These are phyloP conservation scores for Erebia palarica DNA, from an alignment of 2,888 invertebrate genomes.

Conservation along the genomic window DNA sequence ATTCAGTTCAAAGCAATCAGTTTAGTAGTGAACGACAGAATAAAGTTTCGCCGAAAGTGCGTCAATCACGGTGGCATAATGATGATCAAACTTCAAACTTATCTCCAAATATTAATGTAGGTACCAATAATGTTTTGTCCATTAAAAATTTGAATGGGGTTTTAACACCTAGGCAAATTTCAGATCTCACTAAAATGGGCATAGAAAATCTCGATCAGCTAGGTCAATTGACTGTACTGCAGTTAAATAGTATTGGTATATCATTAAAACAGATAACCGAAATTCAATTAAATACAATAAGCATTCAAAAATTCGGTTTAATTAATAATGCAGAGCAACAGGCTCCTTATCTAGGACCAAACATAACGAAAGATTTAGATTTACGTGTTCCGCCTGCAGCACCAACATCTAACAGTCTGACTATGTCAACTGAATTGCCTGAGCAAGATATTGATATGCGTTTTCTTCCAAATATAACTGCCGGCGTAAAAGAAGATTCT, in stretches of 20 bases:
- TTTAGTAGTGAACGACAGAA: conserved; percentile 65
- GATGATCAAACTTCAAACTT: conserved; percentile 60
- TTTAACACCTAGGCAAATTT: conserved; percentile 81
- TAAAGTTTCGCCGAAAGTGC: conserved; percentile 72
- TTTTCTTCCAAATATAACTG: conserved; percentile 60
- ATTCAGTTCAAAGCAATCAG: conserved; percentile 57
- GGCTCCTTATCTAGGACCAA: conserved; percentile 52
- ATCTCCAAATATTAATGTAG: conserved; percentile 58
- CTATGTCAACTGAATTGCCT: conserved; percentile 60
- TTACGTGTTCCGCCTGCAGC: conserved; percentile 70
- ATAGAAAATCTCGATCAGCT: conserved; percentile 84
- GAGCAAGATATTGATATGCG: conserved; percentile 79
- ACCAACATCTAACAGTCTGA: conserved; percentile 53
- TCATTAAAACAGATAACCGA: conserved; percentile 83
- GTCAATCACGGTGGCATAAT: conserved; percentile 79
- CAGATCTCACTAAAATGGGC: conserved; percentile 83
- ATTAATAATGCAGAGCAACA: conserved; percentile 63
- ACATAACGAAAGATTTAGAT: conserved; percentile 70
- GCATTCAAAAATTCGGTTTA: conserved; percentile 80
- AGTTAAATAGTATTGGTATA: conserved; percentile 83
- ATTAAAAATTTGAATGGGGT: conserved; percentile 83
- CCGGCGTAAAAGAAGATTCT: conserved; percentile 51
- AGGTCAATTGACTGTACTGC: conserved; percentile 83
- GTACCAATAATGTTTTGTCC: conserved; percentile 72
- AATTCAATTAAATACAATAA: conserved; percentile 84